Conservation (phyloP, 2,888 invertebrate genomes). For the Steromphala cineraria region DNA sequence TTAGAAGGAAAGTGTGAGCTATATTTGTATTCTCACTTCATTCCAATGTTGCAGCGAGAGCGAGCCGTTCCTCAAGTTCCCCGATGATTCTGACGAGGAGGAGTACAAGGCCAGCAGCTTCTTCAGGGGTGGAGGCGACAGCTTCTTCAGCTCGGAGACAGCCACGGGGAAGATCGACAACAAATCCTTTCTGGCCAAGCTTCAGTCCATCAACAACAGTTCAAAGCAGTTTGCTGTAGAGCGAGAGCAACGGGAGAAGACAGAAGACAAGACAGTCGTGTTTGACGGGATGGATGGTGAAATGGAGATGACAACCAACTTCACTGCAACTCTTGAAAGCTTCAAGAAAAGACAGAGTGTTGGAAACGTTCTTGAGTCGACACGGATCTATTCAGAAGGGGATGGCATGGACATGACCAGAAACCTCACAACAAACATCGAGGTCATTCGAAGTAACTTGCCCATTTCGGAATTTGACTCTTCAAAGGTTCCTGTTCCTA, state of each 20-base stretch:
- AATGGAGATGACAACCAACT: slow-evolving; percentile 24
- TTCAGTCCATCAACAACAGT: background rate
- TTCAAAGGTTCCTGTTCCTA: background rate
- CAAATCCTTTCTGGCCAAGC: background rate
- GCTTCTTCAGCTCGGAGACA: slow-evolving; percentile 1
- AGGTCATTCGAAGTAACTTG: background rate
- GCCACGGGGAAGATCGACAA: slow-evolving; percentile 3
- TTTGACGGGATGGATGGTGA: slow-evolving; percentile 24
- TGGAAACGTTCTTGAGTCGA: slow-evolving; percentile 16
- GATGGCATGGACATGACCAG: slow-evolving; percentile 15
- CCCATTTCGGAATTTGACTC: background rate
- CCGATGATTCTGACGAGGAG: background rate
- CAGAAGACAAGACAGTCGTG: background rate
- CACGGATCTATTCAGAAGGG: background rate
- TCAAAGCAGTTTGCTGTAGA: background rate
- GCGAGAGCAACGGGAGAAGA: background rate
- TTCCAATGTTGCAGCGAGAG: background rate
- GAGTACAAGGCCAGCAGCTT: slow-evolving; percentile 18
- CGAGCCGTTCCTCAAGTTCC: background rate
- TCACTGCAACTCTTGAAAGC: background rate
- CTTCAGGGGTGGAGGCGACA: background rate
- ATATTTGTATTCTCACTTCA: no score
- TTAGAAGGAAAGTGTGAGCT: no score
- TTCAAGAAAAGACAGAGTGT: background rate
- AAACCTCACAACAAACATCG: background rate